Percentiles rank a stretch among this genome's conserved stretches.
Evolutionary conservation across 2,888 invertebrate genomes (phyloP).

Genomic region (Drosophila macrospina): DNA sequence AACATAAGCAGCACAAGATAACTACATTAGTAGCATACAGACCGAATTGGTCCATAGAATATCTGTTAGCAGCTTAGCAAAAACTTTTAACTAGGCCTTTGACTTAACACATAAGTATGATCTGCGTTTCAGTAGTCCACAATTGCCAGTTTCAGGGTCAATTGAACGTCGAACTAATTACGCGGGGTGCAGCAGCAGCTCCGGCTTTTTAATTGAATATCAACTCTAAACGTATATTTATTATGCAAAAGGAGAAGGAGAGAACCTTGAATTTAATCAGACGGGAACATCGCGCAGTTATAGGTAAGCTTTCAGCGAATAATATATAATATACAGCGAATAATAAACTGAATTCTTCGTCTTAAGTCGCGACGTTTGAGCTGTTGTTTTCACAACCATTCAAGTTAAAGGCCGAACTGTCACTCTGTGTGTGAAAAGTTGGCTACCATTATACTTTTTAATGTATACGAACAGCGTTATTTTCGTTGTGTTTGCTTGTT

Average conservation of each 20-base stretch:
- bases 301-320: too few relatives aligned
- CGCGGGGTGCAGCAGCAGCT: constrained; percentile 46
- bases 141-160: constrained; percentile 6
- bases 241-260: constrained; percentile 38
- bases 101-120: constrained; percentile 58
- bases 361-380: too few relatives aligned
- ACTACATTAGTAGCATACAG: constrained; percentile 69
- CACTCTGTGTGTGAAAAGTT: too few relatives aligned
- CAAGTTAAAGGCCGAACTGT: too few relatives aligned
- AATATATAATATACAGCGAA: too few relatives aligned
- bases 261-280: too few relatives aligned
- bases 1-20: constrained; percentile 63
- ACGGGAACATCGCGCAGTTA: too few relatives aligned
- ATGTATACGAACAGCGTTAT: neutral
- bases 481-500: constrained; percentile 26
- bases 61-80: constrained; percentile 41
- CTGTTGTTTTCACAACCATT: too few relatives aligned
- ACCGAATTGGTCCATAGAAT: constrained; percentile 9
- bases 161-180: constrained; percentile 62
- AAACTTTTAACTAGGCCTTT: constrained; percentile 70
- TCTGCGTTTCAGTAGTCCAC: constrained; percentile 21
- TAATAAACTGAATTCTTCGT: too few relatives aligned
- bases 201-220: constrained; percentile 58
- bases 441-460: too few relatives aligned
- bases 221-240: constrained; percentile 47